phyloP scores from a whole-genome alignment of 2,888 invertebrate species.

The Netelia melanura region DNA sequence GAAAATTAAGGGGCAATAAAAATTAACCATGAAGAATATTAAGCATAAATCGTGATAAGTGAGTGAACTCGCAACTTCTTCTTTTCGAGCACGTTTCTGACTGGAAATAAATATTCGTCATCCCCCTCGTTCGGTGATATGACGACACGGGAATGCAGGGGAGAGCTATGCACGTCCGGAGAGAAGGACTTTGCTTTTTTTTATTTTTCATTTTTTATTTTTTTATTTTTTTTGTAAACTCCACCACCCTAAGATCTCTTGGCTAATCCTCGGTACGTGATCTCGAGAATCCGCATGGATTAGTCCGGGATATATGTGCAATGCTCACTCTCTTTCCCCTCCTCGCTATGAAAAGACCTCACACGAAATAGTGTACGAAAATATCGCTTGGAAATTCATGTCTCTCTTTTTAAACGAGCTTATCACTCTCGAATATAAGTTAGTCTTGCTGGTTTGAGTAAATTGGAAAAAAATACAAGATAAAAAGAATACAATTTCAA shows the following conservation, averaged over 20 bases:
- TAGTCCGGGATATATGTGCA: constrained; percentile 69
- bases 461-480: neutral
- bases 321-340: constrained; percentile 28
- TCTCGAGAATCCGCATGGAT: constrained; percentile 74
- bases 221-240: constrained; percentile 34
- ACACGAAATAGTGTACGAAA: constrained; percentile 70
- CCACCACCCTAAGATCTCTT: constrained; percentile 45
- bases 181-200: constrained; percentile 47
- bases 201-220: constrained; percentile 27
- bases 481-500: neutral
- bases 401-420: neutral
- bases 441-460: neutral
- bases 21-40: too few relatives aligned
- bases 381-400: constrained; percentile 53
- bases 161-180: constrained; percentile 47
- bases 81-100: too few relatives aligned
- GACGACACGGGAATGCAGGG: constrained; percentile 11
- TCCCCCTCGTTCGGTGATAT: too few relatives aligned
- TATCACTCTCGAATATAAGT: neutral
- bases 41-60: too few relatives aligned
- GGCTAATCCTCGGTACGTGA: constrained; percentile 75
- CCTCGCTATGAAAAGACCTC: constrained; percentile 63
- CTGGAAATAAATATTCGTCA: too few relatives aligned
- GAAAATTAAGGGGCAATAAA: too few relatives aligned
- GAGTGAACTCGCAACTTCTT: too few relatives aligned